These are phyloP conservation scores for Neosilurus mollespiculum DNA, from an alignment of 2,797 vertebrate genomes.

Conservation along the genomic window DNA sequence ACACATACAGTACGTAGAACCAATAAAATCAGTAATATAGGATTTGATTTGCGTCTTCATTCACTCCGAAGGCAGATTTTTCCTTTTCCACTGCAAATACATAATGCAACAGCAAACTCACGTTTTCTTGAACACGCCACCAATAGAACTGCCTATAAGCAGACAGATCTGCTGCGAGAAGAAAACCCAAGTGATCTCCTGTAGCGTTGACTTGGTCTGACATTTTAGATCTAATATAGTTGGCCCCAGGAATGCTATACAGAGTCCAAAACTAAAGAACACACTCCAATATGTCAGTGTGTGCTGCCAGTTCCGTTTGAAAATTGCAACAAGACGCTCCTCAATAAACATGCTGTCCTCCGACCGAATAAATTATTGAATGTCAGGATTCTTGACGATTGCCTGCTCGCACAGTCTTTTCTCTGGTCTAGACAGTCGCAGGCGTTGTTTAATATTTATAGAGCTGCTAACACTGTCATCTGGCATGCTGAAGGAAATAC, in stretches of 20 bases:
- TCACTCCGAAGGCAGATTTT: background rate
- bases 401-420: background rate
- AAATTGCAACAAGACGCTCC: slow-evolving; percentile 80
- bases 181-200: slow-evolving; percentile 96
- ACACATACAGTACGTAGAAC: too few species aligned
- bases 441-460: slow-evolving; percentile 45
- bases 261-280: slow-evolving; percentile 97
- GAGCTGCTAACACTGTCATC: slow-evolving; percentile 45
- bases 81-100: background rate
- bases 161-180: slow-evolving; percentile 95
- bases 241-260: slow-evolving; percentile 94
- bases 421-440: background rate
- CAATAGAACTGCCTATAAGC: slow-evolving; percentile 87
- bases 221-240: slow-evolving; percentile 94
- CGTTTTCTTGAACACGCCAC: slow-evolving; percentile 90
- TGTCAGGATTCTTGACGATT: background rate
- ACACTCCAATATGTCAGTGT: slow-evolving; percentile 97
- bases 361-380: background rate
- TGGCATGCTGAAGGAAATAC: slow-evolving; percentile 61
- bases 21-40: too few species aligned
- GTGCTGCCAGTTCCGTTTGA: slow-evolving; percentile 88
- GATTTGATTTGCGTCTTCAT: background rate
- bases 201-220: slow-evolving; percentile 90
- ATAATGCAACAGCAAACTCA: slow-evolving; percentile 69
- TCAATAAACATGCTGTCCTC: slow-evolving; percentile 80